Base-by-base conservation (phyloP, 2,797 vertebrate genomes). In the Mastacembelus armatus region DNA sequence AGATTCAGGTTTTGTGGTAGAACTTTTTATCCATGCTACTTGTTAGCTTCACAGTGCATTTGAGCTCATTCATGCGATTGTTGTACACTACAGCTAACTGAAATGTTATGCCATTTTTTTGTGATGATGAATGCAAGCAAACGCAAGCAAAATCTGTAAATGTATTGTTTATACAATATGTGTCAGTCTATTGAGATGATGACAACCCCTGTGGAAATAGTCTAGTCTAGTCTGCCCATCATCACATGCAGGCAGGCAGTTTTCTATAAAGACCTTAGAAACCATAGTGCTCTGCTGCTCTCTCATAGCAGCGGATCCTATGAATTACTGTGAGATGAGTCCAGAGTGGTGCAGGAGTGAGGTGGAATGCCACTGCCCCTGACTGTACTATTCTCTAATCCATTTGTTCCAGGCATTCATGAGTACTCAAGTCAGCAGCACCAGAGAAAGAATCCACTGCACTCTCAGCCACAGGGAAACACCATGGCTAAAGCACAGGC, bases 361-460 rank as follows among this genome's bases (percentile, higher is more conserved):
- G 65, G 67, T 54, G 33, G 32, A 56, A 56, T 62, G 45, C 63
- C 19, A 21, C 62, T 48, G 64, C 73, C 50, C 72, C 70, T 71
- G 51, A 81, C 40, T 73, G 64, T 71, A 66, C 70, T 68, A 18
- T 81, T 62, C 81, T 78, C 65, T 62, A 84, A 89, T 85, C 78
- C 73, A 75, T 88, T 87, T 77, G 86, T 86, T 84, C 80, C 82
- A 81, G 74, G 22, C 57, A 21, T 66, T 80, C 79, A 65, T 32
- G 47, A 69, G 56, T 69, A 59, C 68, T 79, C 47, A 39, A 83
- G 75, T 68, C 67, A 50, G 80, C 74, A 48, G 71, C 33, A 30
- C 56, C 55, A 62, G 68, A 75, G 61, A 77, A 79, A 78, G 64
- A 42, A 29, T 78, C 32, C 65, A 76, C 75, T 78, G 71, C 66